Conservation (phyloP, 2,113 vertebrate genomes). For the Panthera uncia region DNA sequence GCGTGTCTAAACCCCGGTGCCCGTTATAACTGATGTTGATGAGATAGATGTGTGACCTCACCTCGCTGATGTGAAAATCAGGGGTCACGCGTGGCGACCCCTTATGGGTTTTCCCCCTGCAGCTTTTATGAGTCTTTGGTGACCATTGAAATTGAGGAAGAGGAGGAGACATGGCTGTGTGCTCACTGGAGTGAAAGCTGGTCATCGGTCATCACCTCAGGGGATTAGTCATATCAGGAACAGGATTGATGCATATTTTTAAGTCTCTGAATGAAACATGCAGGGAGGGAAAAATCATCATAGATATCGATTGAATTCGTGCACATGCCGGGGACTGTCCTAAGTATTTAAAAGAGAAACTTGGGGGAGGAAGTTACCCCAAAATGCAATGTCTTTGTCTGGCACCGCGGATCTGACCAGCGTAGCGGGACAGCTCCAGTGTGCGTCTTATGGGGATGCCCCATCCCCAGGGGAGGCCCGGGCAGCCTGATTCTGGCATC, state of each 20-base stretch:
- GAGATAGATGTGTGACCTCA: neutral
- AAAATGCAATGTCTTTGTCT: neutral
- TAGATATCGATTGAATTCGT: neutral
- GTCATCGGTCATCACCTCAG: neutral
- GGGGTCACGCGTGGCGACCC: no score
- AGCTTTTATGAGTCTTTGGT: neutral
- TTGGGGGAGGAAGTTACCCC: neutral
- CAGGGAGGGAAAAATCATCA: neutral
- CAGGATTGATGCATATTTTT: neutral
- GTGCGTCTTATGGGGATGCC: fast-evolving
- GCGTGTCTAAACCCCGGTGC: neutral
- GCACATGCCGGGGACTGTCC: neutral
- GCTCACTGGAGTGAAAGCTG: neutral
- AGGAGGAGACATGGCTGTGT: neutral
- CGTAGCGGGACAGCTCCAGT: fast-evolving
- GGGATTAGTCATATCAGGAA: neutral
- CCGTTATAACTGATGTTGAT: neutral
- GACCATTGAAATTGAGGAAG: neutral
- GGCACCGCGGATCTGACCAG: neutral
- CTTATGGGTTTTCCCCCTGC: neutral
- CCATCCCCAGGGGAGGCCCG: fast-evolving
- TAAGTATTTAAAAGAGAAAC: neutral
- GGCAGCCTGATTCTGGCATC: neutral
- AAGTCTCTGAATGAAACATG: neutral
- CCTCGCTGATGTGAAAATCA: neutral